These are phyloP conservation scores for Nesoenas mayeri DNA, from an alignment of 2,113 vertebrate genomes.

Conservation along the genomic window DNA sequence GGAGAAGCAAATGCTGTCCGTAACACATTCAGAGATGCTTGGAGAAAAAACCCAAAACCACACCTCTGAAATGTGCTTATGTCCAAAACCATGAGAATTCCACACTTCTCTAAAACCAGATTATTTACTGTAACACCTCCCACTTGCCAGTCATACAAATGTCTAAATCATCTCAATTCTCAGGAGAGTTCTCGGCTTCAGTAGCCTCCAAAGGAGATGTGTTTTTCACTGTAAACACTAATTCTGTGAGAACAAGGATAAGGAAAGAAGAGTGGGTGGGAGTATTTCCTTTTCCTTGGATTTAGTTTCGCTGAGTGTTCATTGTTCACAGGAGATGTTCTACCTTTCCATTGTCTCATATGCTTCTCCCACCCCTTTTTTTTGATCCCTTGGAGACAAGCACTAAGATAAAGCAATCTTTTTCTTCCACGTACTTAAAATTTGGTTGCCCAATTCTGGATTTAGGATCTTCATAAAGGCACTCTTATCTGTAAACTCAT, in stretches of 20 bases:
- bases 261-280: constrained; percentile 32
- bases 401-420: neutral
- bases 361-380: neutral
- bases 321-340: constrained; percentile 41
- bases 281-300: constrained; percentile 52
- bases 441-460: neutral
- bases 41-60: neutral
- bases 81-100: neutral
- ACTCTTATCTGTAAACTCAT: neutral
- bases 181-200: neutral
- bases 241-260: constrained; percentile 34
- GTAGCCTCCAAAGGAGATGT: neutral
- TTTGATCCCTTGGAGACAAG: neutral
- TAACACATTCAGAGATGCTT: neutral
- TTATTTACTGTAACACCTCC: neutral
- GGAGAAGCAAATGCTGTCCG: neutral
- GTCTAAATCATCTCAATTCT: neutral
- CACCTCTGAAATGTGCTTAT: neutral
- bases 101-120: neutral
- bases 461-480: neutral
- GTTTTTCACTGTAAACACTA: neutral
- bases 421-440: neutral
- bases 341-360: constrained; percentile 50
- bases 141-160: neutral
- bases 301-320: neutral